Evolutionary conservation across 2,113 vertebrate genomes (phyloP).

Genomic region (Sylvilagus bachmani): DNA sequence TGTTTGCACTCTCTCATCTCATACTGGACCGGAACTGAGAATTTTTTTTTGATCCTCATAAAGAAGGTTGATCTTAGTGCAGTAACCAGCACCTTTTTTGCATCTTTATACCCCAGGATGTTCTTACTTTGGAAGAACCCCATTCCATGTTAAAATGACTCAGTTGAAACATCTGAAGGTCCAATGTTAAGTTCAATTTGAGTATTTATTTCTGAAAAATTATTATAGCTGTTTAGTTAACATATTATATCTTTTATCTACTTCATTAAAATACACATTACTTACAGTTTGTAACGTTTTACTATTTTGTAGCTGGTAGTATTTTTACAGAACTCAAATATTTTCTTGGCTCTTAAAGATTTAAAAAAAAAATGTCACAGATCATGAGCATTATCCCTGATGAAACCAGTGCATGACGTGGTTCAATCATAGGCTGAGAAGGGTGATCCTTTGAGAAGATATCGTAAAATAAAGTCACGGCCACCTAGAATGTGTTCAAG

Average conservation of each 20-base stretch:
- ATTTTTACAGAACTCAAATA: constrained; percentile 12
- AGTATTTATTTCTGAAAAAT: constrained; percentile 31
- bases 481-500: not conserved
- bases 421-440: not conserved
- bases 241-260: not conserved
- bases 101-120: not conserved
- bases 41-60: constrained; percentile 9
- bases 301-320: not conserved
- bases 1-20: constrained; percentile 3
- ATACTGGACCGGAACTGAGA: constrained; percentile 33
- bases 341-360: not conserved
- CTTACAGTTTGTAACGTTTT: not conserved
- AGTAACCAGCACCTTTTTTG: not conserved
- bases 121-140: not conserved
- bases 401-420: too few relatives aligned
- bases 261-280: constrained; percentile 14
- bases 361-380: not conserved
- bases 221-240: not conserved
- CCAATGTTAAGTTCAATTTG: not conserved
- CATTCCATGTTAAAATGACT: not conserved
- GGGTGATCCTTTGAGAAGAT: not conserved
- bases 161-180: not conserved
- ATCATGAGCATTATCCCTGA: not conserved
- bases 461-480: not conserved
- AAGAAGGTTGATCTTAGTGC: constrained; percentile 43